Conservation (phyloP, 2,888 invertebrate genomes). For the Agonum fuliginosum region DNA sequence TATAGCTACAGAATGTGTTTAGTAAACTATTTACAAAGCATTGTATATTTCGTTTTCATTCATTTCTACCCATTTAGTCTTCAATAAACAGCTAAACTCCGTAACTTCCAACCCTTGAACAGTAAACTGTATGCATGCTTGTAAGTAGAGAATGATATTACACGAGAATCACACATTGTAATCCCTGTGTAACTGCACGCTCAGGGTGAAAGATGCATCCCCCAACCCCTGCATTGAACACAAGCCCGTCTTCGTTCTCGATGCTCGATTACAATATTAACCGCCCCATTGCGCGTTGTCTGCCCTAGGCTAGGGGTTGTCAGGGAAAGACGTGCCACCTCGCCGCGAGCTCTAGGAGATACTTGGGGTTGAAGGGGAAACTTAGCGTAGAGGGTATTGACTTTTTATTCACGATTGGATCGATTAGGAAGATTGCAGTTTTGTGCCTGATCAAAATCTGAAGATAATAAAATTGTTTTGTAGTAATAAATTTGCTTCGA, state of each 20-base stretch:
- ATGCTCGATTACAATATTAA: constrained; percentile 69
- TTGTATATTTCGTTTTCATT: too few relatives aligned
- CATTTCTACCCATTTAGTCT: too few relatives aligned
- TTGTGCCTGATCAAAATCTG: too few relatives aligned
- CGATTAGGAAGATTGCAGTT: constrained; percentile 3
- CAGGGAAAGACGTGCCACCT: constrained; percentile 20
- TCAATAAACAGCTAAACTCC: too few relatives aligned
- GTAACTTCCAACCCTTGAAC: too few relatives aligned
- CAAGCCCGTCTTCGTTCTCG: not conserved
- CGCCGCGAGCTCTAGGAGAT: not conserved
- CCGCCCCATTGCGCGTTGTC: constrained; percentile 64
- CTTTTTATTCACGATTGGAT: constrained; percentile 26
- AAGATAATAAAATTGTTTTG: too few relatives aligned
- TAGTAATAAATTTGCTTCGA: too few relatives aligned
- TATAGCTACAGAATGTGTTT: too few relatives aligned
- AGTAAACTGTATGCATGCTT: too few relatives aligned
- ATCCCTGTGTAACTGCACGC: constrained; percentile 27
- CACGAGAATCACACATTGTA: constrained; percentile 54
- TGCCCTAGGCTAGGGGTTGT: constrained; percentile 29
- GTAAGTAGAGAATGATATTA: too few relatives aligned
- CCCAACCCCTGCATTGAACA: not conserved
- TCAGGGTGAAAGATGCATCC: not conserved
- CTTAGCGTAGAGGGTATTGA: constrained; percentile 39
- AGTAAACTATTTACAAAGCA: too few relatives aligned
- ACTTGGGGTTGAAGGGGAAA: not conserved